These are phyloP conservation scores for Nothocercus nigrocapillus DNA, from an alignment of 2,113 vertebrate genomes.

Conservation along the genomic window DNA sequence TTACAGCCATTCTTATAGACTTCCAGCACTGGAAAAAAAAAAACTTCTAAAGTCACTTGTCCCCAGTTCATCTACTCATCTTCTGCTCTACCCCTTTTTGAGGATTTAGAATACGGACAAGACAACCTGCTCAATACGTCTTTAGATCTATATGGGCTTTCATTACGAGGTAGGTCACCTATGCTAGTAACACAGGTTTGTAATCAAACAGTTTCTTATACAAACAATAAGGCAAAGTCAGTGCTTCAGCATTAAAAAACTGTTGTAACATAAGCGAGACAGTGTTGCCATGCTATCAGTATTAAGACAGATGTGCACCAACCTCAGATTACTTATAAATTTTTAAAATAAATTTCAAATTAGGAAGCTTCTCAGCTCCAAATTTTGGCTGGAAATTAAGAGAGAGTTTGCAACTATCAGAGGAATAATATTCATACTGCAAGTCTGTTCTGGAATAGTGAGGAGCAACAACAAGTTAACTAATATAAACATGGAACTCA, in stretches of 20 bases:
- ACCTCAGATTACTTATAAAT: background rate
- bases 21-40: background rate
- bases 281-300: background rate
- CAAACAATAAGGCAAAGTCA: background rate
- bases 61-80: background rate
- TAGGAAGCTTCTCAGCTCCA: background rate
- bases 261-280: background rate
- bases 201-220: background rate
- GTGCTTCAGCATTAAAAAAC: background rate
- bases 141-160: background rate
- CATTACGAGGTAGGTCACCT: background rate
- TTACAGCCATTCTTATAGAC: background rate
- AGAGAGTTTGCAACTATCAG: background rate
- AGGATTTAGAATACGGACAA: background rate
- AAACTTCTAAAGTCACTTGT: background rate
- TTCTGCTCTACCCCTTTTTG: background rate
- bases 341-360: background rate
- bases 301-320: background rate
- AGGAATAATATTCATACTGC: background rate
- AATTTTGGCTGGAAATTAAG: background rate
- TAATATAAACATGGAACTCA: background rate
- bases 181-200: background rate
- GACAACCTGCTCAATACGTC: background rate
- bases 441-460: background rate
- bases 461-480: background rate